These are phyloP conservation scores for Exephanes ischioxanthus DNA, from an alignment of 2,888 invertebrate species.

Conservation along the genomic window DNA sequence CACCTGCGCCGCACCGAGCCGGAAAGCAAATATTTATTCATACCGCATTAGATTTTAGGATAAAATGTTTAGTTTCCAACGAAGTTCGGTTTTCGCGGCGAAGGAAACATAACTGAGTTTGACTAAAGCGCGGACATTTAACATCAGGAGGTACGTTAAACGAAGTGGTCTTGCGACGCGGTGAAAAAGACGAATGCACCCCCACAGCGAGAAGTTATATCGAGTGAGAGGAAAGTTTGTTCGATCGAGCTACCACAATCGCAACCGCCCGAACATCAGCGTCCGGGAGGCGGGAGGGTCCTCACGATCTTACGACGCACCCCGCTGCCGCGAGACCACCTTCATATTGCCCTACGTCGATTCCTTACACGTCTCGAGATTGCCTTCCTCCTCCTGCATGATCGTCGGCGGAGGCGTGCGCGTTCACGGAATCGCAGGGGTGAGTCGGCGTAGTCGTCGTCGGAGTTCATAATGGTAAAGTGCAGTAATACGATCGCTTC, in stretches of 20 bases:
- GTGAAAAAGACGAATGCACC: conserved; percentile 38
- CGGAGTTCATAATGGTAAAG: conserved; percentile 79
- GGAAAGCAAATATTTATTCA: neutral
- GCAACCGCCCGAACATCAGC: conserved; percentile 51
- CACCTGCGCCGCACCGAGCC: conserved; percentile 61
- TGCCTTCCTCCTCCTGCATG: conserved; percentile 60
- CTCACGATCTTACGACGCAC: conserved; percentile 21
- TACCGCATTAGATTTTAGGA: neutral
- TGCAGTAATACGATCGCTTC: conserved; percentile 78
- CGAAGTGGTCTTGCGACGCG: conserved; percentile 41
- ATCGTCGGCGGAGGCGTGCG: conserved; percentile 23
- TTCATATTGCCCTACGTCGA: conserved; percentile 35
- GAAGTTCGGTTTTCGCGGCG: neutral
- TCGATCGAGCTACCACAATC: conserved; percentile 59
- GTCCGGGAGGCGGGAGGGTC: conserved; percentile 29
- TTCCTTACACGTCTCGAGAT: conserved; percentile 65
- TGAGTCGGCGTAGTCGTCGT: conserved; percentile 49
- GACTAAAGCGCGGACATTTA: neutral
- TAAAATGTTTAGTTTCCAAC: too few relatives aligned
- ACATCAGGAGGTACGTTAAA: conserved; percentile 22
- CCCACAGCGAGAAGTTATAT: conserved; percentile 51
- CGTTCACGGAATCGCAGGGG: conserved; percentile 52
- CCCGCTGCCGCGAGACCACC: conserved; percentile 28
- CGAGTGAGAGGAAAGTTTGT: conserved; percentile 55
- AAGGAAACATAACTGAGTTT: neutral